Evolutionary conservation across 2,797 vertebrate genomes (phyloP).

Genomic region (Melanotaenia boesemani): DNA sequence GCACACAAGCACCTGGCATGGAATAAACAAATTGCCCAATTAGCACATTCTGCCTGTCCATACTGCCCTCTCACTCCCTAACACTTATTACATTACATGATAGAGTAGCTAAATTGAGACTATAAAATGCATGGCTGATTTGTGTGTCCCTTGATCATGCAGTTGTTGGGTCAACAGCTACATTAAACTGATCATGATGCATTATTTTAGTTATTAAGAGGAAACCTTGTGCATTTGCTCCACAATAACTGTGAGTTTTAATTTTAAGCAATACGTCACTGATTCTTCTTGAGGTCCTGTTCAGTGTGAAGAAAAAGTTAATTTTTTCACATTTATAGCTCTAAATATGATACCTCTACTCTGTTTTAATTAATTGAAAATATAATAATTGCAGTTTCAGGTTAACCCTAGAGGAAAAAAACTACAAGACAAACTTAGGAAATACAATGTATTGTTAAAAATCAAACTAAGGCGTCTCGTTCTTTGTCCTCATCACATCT

Average conservation of each 20-base stretch:
- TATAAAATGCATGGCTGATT: slow-evolving; percentile 60
- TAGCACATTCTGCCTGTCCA: slow-evolving; percentile 76
- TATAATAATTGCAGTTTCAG: neutral
- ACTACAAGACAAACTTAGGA: neutral
- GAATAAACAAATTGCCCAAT: slow-evolving; percentile 77
- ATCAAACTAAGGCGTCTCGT: too few species aligned
- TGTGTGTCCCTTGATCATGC: slow-evolving; percentile 18
- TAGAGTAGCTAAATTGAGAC: slow-evolving; percentile 57
- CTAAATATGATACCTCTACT: too few species aligned
- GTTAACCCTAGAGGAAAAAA: neutral
- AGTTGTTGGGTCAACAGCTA: slow-evolving; percentile 39
- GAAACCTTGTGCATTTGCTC: slow-evolving; percentile 4
- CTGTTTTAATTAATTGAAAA: neutral
- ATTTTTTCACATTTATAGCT: too few species aligned
- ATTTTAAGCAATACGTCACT: neutral
- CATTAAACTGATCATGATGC: slow-evolving; percentile 34
- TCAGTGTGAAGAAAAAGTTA: neutral
- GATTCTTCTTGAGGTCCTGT: neutral
- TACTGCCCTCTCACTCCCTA: slow-evolving; percentile 49
- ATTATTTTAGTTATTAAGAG: slow-evolving; percentile 25
- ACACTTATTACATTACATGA: slow-evolving; percentile 53
- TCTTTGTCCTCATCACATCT: too few species aligned
- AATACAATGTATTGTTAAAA: neutral
- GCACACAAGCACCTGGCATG: slow-evolving; percentile 69
- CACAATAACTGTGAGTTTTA: slow-evolving; percentile 13